phyloP scores from a whole-genome alignment of 2,797 vertebrate genomes.

The Peromyscus nudipes region DNA sequence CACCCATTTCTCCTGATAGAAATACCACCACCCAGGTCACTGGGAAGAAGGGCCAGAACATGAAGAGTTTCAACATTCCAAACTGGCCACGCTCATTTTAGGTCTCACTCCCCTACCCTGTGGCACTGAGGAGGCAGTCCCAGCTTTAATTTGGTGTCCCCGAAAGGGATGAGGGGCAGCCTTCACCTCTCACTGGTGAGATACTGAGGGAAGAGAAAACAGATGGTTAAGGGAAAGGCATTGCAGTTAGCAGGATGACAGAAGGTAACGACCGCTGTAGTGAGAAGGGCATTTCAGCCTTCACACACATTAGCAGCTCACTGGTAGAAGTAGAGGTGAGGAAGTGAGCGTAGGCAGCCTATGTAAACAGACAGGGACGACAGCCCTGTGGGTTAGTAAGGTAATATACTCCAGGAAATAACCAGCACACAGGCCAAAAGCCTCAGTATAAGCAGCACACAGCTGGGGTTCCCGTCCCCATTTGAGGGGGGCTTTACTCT shows the following conservation, averaged over 20 bases:
- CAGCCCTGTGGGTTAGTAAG: slow-evolving; percentile 58
- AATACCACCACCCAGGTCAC: background rate
- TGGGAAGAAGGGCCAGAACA: background rate
- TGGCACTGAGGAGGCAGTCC: background rate
- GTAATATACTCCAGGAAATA: slow-evolving; percentile 69
- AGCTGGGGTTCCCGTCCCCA: slow-evolving; percentile 75
- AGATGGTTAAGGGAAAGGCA: background rate
- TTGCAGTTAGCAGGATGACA: too few species aligned
- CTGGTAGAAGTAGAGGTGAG: background rate
- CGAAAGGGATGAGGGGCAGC: background rate
- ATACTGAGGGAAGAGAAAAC: background rate
- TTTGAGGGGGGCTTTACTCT: background rate
- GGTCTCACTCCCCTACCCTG: background rate
- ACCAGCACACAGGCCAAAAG: slow-evolving; percentile 73
- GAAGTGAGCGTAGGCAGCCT: background rate
- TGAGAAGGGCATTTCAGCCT: background rate
- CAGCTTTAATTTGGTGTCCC: background rate
- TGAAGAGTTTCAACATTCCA: background rate
- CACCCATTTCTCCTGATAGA: background rate
- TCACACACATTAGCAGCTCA: background rate
- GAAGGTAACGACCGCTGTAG: background rate
- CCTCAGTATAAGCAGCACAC: slow-evolving; percentile 78
- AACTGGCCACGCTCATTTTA: background rate
- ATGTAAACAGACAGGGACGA: background rate
- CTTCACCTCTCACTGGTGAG: background rate